Conservation (phyloP, 2,888 invertebrate species). For the Empis livida region DNA sequence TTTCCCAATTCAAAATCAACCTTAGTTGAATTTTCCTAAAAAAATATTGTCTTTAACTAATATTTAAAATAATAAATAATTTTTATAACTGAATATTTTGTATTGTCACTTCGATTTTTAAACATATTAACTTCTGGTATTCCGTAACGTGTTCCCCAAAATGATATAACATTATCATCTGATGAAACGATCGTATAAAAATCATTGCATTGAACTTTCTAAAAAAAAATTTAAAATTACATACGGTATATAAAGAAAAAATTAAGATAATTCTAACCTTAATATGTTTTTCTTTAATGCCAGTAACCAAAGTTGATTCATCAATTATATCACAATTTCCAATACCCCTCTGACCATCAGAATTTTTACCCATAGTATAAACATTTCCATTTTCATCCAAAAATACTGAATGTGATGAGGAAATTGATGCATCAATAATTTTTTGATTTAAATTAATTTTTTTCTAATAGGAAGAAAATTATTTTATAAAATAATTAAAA, state of each 20-base stretch:
- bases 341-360: constrained; percentile 48
- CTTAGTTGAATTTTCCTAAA: constrained; percentile 7
- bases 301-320: constrained; percentile 25
- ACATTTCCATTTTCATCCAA: constrained; percentile 50
- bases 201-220: constrained; percentile 51
- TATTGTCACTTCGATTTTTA: constrained; percentile 1
- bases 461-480: constrained; percentile 23
- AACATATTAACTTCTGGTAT: constrained; percentile 21
- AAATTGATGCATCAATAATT: constrained; percentile 45
- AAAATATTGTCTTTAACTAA: background rate
- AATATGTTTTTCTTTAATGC: constrained; percentile 28
- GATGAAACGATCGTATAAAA: constrained; percentile 53
- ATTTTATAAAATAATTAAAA: constrained; percentile 22
- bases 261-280: constrained; percentile 16
- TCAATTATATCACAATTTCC: constrained; percentile 26
- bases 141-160: constrained; percentile 50
- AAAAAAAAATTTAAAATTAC: constrained; percentile 11
- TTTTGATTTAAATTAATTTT: constrained; percentile 41
- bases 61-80: background rate
- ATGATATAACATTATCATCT: constrained; percentile 49
- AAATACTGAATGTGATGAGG: constrained; percentile 46
- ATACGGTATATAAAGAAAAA: background rate
- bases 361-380: constrained; percentile 51
- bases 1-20: constrained; percentile 27
- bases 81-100: background rate